A percentile compares a stretch with the other conserved stretches of the same genome.
Conservation (phyloP, 2,113 vertebrate species). For the human region GRCh38 chr7:88090001-88090500, state of each 20-base stretch:
- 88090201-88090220: background rate
- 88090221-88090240: background rate
- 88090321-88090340: background rate
- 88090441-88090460: background rate
- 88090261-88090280: background rate
- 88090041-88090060: background rate
- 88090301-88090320: background rate
- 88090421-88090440: background rate
- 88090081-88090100: conserved; percentile 16
- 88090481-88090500: background rate
- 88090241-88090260: background rate
- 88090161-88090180: background rate
- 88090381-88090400: background rate
- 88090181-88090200: background rate
- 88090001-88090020: background rate
- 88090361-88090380: background rate
- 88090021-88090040: background rate
- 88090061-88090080: background rate
- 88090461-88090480: conserved; percentile 32
- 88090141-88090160: background rate
- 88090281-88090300: background rate
- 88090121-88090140: background rate
- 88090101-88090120: background rate
- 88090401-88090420: background rate
- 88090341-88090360: background rate